Base-by-base conservation (phyloP, 2,113 vertebrate species). In the Ia io region DNA sequence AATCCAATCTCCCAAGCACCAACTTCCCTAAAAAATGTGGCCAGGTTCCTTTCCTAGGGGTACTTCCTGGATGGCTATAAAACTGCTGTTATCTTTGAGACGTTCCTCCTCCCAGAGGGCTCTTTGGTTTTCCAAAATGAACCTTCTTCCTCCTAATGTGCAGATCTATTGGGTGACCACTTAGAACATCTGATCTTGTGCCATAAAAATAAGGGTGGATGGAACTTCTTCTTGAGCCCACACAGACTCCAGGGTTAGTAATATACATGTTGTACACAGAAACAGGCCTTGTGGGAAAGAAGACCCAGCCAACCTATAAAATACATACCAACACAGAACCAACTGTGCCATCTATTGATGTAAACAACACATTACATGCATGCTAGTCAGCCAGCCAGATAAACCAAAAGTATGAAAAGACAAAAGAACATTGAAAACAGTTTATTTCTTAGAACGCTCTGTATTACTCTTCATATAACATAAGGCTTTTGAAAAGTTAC, bases 391-490 rank as follows among this genome's bases (percentile, higher is more conserved):
- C n/a, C 25, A 82, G 13, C 12, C 42, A 93, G 61, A 91, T 20
- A 51, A 80, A 96, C 35, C 28, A 86, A 95, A 91, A 82, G 35
- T 61, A 85, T 10, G 61, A 59, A 95, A 93, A 87, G 63, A 87
- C 25, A 32, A 76, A 67, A 87, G 44, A 86, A 78, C 32, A 59
- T 2, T 35, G 22, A 53, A 85, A 51, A 47, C 13, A 37, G 3
- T 28, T 79, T 78, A 76, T 69, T 69, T 56, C 86, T 88, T 84
- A 30, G 28, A 63, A 18, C 13, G 63, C 51, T 88, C 74, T 76
- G 4, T 32, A 40, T 90, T 56, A 85, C 59, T 47, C 42, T 28
- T 90, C 28, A 22, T 63, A 12, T 10, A 63, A 92, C 30, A 73
- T n/a, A 88, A 35, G 28, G 22, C 65, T 87, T 97, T 77, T 47